phyloP scores from a whole-genome alignment of 1,140 invertebrate genomes.

The Callitettix versicolor region DNA sequence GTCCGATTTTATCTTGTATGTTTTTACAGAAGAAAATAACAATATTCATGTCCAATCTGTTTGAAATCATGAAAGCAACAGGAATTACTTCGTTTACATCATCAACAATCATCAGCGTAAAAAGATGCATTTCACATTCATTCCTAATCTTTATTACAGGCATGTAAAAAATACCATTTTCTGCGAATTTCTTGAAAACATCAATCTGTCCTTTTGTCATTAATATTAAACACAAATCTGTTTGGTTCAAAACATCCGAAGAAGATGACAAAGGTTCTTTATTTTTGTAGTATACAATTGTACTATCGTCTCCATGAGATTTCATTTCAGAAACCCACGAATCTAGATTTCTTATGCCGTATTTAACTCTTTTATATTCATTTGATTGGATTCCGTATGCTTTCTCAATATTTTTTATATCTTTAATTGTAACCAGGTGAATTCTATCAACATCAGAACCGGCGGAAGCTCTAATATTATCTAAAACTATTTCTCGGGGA shows the following conservation, averaged over 20 bases:
- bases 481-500: slow-evolving; percentile 15
- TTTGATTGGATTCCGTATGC: slow-evolving; percentile 7
- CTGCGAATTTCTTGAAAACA: slow-evolving; percentile 8
- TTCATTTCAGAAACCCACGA: slow-evolving; percentile 10
- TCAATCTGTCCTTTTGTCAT: slow-evolving; percentile 17
- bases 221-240: slow-evolving; percentile 11
- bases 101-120: slow-evolving; percentile 10
- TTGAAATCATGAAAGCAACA: slow-evolving; percentile 11
- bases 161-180: slow-evolving; percentile 15
- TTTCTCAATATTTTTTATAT: slow-evolving; percentile 18
- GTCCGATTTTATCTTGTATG: slow-evolving; percentile 3
- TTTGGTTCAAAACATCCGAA: not conserved
- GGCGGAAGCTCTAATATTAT: slow-evolving; percentile 9
- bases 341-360: not conserved
- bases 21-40: slow-evolving; percentile 3
- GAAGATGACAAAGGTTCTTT: not conserved
- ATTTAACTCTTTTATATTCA: not conserved
- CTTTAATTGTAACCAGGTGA: slow-evolving; percentile 14
- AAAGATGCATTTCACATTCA: slow-evolving; percentile 2
- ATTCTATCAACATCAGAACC: slow-evolving; percentile 13
- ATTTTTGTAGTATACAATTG: slow-evolving; percentile 10
- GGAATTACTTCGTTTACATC: slow-evolving; percentile 15
- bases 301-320: slow-evolving; percentile 5
- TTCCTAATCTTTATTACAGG: slow-evolving; percentile 3
- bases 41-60: not conserved